Base-by-base conservation (phyloP, 1,140 invertebrate genomes). In the Conopomorpha cramerella region DNA sequence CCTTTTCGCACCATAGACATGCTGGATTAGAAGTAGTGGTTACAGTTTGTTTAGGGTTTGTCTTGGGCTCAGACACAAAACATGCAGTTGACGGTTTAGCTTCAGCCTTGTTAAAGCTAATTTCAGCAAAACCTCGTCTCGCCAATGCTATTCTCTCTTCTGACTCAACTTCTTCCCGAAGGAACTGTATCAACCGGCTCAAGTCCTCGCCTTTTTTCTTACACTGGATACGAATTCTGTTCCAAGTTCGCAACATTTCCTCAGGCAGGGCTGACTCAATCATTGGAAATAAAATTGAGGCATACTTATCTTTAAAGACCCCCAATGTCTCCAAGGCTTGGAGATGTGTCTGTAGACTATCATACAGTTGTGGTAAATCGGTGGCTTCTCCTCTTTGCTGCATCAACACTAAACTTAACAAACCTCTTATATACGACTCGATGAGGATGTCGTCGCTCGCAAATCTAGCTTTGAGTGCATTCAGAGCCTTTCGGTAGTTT, bases 191-290 rank as follows among this genome's bases (percentile, higher is more conserved):
- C 4, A 37, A n/a, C 12, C 11, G 12, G 3, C n/a, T 2, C 11
- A 37, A 15, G 19, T 40, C 38, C 2, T 33, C 14, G 18, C 10
- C 15, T 15, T 13, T 13, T 12, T 12, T 40, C 8, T 11, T 16
- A 10, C 14, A 11, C 2, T 25, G 8, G n/a, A 26, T 1, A 19
- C 31, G 29, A 8, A 3, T 13, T 26, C 33, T 8, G 25, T 34
- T 23, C 58, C 51, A 64, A 0, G 41, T 39, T 10, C 41, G 31
- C 10, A 65, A 35, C 10, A 51, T 30, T 1, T 63, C 49, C 15
- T 53, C 49, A 11, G 60, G 55, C 4, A 73, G 13, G 12, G 55
- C 47, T 1, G 58, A 66, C 38, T 66, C 53, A 30, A 62, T 52
- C 14, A 70, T 30, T 0, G 58, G 56, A 18, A 45, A 53, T 1